phyloP scores from a whole-genome alignment of 2,888 invertebrate species.

The Junonia oenone region DNA sequence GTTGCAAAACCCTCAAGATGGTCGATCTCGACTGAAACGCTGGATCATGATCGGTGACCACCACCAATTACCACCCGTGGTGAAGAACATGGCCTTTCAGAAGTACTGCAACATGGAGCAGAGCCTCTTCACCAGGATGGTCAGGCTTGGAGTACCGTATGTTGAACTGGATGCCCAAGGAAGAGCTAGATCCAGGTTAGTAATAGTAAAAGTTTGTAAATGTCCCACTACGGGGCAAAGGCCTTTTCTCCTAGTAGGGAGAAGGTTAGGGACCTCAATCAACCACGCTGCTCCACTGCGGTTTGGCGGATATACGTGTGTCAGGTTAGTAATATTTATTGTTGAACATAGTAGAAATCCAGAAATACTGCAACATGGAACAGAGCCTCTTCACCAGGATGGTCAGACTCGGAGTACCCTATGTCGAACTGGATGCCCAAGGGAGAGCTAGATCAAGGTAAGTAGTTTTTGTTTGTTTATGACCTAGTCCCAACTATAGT shows the following conservation, averaged over 20 bases:
- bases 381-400: conserved; percentile 98
- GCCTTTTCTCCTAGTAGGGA: too few species aligned
- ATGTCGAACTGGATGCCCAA: conserved; percentile 98
- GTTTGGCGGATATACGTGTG: too few species aligned
- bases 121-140: conserved; percentile 97
- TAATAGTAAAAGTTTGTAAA: too few species aligned
- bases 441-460: conserved; percentile 96
- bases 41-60: conserved; percentile 99
- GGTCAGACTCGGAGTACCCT: conserved; percentile 97
- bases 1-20: conserved; percentile 98
- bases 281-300: too few species aligned
- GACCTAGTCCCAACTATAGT: too few species aligned
- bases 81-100: conserved; percentile 99
- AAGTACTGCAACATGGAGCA: conserved; percentile 99
- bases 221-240: too few species aligned
- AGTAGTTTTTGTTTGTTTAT: too few species aligned
- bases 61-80: conserved; percentile 98
- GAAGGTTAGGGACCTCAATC: too few species aligned
- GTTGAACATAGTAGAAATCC: too few species aligned
- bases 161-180: conserved; percentile 99
- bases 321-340: too few species aligned
- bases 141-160: conserved; percentile 96
- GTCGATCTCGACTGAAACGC: conserved; percentile 95
- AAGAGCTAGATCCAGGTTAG: conserved; percentile 90
- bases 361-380: conserved; percentile 99